A percentile compares a stretch with the other conserved stretches of the same genome.
These are phyloP conservation scores for Diloba caeruleocephala DNA, from an alignment of 2,888 invertebrate genomes.

Conservation along the genomic window DNA sequence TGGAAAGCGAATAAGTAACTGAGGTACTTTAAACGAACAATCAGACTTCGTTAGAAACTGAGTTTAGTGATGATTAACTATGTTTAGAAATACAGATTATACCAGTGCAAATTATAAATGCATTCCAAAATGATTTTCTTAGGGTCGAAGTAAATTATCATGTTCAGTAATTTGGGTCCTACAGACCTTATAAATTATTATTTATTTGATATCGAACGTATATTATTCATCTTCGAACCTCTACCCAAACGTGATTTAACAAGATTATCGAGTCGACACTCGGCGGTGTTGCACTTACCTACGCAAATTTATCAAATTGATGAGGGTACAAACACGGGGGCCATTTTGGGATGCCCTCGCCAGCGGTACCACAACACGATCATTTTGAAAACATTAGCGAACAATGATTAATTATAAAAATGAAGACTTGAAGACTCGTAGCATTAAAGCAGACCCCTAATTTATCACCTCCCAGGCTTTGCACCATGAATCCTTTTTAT, in stretches of 20 bases:
- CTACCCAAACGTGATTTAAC: slow-evolving; percentile 49
- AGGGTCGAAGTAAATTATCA: slow-evolving; percentile 28
- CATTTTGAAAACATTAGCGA: slow-evolving; percentile 59
- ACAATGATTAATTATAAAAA: slow-evolving; percentile 65
- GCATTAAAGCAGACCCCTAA: slow-evolving; percentile 37
- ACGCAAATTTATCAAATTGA: slow-evolving; percentile 67
- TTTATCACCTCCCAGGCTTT: slow-evolving; percentile 42
- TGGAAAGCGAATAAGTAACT: slow-evolving; percentile 6
- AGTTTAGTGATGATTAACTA: slow-evolving; percentile 7
- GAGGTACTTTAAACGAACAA: neutral
- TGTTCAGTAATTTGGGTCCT: slow-evolving; percentile 26
- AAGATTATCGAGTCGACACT: slow-evolving; percentile 54
- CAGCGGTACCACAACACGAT: slow-evolving; percentile 42
- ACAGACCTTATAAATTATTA: slow-evolving; percentile 21
- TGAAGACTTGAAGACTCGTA: slow-evolving; percentile 38
- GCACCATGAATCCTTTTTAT: slow-evolving; percentile 47
- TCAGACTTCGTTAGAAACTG: slow-evolving; percentile 6
- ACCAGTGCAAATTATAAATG: slow-evolving; percentile 25
- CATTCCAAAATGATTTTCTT: slow-evolving; percentile 28
- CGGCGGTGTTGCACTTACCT: slow-evolving; percentile 47
- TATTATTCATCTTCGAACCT: slow-evolving; percentile 46
- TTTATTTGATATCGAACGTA: slow-evolving; percentile 20
- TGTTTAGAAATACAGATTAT: slow-evolving; percentile 23
- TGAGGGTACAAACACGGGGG: slow-evolving; percentile 56
- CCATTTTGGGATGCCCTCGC: slow-evolving; percentile 29